Percentiles rank a stretch among this genome's conserved stretches.
Evolutionary conservation across 2,797 vertebrate species (phyloP).

Genomic region (Ctenosaura bakeri): DNA sequence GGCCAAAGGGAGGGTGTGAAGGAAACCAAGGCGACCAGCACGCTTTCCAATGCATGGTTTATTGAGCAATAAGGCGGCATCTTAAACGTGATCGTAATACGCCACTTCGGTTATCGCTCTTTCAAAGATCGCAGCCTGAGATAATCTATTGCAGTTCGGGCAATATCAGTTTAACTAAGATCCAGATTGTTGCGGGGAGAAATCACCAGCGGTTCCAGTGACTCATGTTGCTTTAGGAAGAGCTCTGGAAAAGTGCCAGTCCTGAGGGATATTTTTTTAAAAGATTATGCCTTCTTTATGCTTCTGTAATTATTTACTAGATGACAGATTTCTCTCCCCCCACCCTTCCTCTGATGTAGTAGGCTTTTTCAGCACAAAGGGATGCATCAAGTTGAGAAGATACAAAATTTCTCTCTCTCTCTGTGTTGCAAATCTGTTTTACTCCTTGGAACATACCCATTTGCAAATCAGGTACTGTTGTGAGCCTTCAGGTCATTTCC

Average conservation of each 20-base stretch:
- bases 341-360: slow-evolving; percentile 27
- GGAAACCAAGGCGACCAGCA: background rate
- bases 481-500: too few species aligned
- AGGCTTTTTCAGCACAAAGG: slow-evolving; percentile 52
- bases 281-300: slow-evolving; percentile 38
- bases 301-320: slow-evolving; percentile 59
- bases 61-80: background rate
- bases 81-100: background rate
- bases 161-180: slow-evolving; percentile 18
- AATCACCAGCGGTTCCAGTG: slow-evolving; percentile 45
- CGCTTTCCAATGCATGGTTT: background rate
- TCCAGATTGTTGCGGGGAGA: slow-evolving; percentile 26
- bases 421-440: slow-evolving; percentile 38
- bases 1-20: background rate
- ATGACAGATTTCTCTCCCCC: slow-evolving; percentile 49
- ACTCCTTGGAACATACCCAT: background rate
- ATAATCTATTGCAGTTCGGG: slow-evolving; percentile 43
- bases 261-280: background rate
- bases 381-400: slow-evolving; percentile 5
- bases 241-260: slow-evolving; percentile 40
- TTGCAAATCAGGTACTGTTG: background rate
- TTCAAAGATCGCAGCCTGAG: slow-evolving; percentile 63
- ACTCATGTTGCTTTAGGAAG: slow-evolving; percentile 51
- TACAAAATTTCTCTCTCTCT: background rate
- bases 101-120: slow-evolving; percentile 46